Percentiles rank a stretch among this genome's conserved stretches.
Evolutionary conservation across 2,113 vertebrate genomes (phyloP).

Genomic region (Channa argus): DNA sequence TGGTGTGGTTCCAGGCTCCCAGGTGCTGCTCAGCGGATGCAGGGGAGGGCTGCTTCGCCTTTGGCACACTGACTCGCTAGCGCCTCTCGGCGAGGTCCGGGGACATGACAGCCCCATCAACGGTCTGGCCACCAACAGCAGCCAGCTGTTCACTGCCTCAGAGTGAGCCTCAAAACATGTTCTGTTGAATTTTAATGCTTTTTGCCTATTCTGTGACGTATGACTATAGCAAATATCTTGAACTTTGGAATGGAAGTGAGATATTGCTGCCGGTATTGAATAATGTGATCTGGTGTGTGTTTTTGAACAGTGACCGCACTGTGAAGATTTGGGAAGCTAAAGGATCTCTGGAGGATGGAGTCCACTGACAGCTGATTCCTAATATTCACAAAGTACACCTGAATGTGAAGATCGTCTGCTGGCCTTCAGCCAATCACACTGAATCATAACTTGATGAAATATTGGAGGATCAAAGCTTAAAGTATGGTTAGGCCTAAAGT

Average conservation of each 20-base stretch:
- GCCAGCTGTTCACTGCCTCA: slow-evolving; percentile 93
- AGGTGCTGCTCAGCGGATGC: slow-evolving; percentile 90
- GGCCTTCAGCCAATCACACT: slow-evolving; percentile 6
- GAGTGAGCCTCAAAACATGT: slow-evolving; percentile 88
- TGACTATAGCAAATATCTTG: background rate
- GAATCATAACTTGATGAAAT: background rate
- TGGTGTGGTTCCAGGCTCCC: slow-evolving; percentile 85
- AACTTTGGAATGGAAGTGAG: background rate
- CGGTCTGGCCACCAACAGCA: slow-evolving; percentile 91
- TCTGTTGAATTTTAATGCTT: background rate
- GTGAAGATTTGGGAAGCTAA: slow-evolving; percentile 96
- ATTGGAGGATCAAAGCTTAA: background rate
- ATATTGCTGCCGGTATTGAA: background rate
- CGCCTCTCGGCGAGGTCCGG: slow-evolving; percentile 87
- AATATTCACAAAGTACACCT: background rate
- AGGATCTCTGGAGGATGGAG: slow-evolving; percentile 86
- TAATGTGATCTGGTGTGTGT: background rate
- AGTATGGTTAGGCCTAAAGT: background rate
- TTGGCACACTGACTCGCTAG: slow-evolving; percentile 90
- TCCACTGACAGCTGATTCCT: slow-evolving; percentile 72
- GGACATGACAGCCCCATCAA: slow-evolving; percentile 96
- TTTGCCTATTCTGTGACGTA: background rate
- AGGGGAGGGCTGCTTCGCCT: slow-evolving; percentile 92
- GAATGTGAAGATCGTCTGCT: background rate
- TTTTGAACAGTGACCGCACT: slow-evolving; percentile 89